A percentile compares a stretch with the other conserved stretches of the same genome.
These are phyloP conservation scores for Hemichromis elongatus DNA, from an alignment of 2,113 vertebrate genomes.

Conservation along the genomic window DNA sequence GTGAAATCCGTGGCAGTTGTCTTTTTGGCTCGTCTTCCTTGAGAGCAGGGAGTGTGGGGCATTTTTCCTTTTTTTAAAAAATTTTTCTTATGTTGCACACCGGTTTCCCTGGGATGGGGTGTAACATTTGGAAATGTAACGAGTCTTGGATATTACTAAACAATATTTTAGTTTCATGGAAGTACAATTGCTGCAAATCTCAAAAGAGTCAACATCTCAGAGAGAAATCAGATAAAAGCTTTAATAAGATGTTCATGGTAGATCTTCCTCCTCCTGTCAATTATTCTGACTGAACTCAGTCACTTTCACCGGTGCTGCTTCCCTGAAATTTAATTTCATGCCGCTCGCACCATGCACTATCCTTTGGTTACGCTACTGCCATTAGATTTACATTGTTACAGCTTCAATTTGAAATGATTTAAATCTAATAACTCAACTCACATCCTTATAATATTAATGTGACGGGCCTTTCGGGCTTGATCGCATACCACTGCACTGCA, in stretches of 20 bases:
- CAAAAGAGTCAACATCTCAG: background rate
- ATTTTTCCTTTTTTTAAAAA: no score
- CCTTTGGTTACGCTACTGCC: slow-evolving; percentile 42
- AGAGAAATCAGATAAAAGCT: background rate
- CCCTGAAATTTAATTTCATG: slow-evolving; percentile 71
- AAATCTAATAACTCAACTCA: slow-evolving; percentile 3
- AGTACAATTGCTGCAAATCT: background rate
- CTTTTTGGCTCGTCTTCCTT: no score
- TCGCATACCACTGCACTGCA: background rate
- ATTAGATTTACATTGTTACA: slow-evolving; percentile 39
- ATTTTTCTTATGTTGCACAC: no score
- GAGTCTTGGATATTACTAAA: background rate
- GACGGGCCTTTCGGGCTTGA: background rate
- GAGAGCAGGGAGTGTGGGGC: no score
- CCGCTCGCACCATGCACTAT: slow-evolving; percentile 44
- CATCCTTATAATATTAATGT: background rate
- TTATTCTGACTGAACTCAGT: slow-evolving; percentile 39
- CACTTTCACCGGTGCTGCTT: slow-evolving; percentile 61
- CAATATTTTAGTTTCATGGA: background rate
- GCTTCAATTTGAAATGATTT: background rate
- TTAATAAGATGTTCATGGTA: background rate
- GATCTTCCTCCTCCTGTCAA: background rate
- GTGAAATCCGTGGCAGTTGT: no score
- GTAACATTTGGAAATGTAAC: no score
- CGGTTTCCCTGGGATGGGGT: no score